These are phyloP conservation scores for Drosophila mauritiana DNA, from an alignment of 1,140 invertebrate genomes.

Conservation along the genomic window DNA sequence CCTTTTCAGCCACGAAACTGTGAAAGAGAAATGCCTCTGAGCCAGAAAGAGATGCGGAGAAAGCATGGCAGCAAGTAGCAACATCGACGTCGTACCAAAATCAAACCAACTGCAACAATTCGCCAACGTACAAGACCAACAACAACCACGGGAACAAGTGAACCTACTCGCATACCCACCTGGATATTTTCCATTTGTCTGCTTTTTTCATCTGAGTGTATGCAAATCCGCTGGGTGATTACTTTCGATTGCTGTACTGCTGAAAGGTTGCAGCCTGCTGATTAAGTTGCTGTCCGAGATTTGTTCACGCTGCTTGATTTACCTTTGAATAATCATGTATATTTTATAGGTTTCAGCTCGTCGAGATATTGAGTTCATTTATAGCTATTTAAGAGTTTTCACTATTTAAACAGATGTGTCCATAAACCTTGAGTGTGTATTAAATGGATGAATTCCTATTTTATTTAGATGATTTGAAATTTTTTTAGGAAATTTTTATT, in stretches of 20 bases:
- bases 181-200: neutral
- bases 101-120: conserved; percentile 73
- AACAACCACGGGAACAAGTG: conserved; percentile 54
- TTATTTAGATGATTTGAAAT: no score
- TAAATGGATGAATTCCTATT: no score
- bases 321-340: conserved; percentile 47
- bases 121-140: conserved; percentile 31
- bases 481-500: no score
- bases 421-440: no score
- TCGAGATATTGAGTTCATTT: conserved; percentile 2
- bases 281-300: conserved; percentile 38
- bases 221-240: conserved; percentile 58
- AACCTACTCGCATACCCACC: conserved; percentile 27
- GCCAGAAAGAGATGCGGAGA: conserved; percentile 72
- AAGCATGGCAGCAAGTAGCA: conserved; percentile 46
- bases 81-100: conserved; percentile 29
- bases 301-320: conserved; percentile 56
- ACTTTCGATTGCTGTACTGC: conserved; percentile 69
- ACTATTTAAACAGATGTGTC: neutral
- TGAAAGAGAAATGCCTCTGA: conserved; percentile 70
- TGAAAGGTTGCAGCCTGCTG: conserved; percentile 45
- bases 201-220: conserved; percentile 7
- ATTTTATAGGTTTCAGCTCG: conserved; percentile 18
- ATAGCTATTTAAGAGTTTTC: neutral
- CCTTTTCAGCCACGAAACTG: conserved; percentile 60